Evolutionary conservation across 2,888 invertebrate species (phyloP), one percentile per base, ranked within the genome.

Genomic region (Drosophila antonietae): DNA sequence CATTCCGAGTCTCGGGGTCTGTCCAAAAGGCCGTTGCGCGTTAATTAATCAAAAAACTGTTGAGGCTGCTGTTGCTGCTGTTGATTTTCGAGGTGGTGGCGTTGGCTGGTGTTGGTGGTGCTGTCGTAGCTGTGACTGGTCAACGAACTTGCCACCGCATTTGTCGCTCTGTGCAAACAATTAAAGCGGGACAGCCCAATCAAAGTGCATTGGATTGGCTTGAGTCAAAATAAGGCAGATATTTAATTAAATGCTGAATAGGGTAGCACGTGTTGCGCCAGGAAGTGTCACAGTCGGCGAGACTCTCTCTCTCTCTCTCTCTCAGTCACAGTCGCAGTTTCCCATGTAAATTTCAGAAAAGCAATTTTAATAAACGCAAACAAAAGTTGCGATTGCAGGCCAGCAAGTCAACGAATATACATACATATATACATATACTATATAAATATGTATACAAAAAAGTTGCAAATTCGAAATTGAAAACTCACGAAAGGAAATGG

Each of bases 31-130:
- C 77, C 67, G 75, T 67, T 65, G 70, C 65, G 67, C 83, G 83
- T 88, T 89, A 85, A 85, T 85, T 89, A 85, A 85, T 85, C 89
- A 85, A 81, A 84, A 83, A 75, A 69, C 67, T 62, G 74, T 66
- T 73, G 73, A 59, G 60, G 73, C 53, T 73, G 83, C 68, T 46
- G 64, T 23, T 37, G 37, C 33, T 41, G 73, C 33, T 57, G 60
- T 39, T 68, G 37, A 43, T 64, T 43, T 51, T 62, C 31, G 60
- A 47, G 60, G 28, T 67, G 47, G 28, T 58, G 65, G 44, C 58
- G 60, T 2, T 31, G 31, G 12, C 43, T 46, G 37, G 59, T 10
- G 46, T 15, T 52, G 41, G 20, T 20, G 49, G 35, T 39, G n/a
- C 28, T 61, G 20, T 23, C 37, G 10, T 57, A 41, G 39, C 28